Evolutionary conservation across 2,113 vertebrate species (phyloP).

Genomic region (Oplegnathus fasciatus): DNA sequence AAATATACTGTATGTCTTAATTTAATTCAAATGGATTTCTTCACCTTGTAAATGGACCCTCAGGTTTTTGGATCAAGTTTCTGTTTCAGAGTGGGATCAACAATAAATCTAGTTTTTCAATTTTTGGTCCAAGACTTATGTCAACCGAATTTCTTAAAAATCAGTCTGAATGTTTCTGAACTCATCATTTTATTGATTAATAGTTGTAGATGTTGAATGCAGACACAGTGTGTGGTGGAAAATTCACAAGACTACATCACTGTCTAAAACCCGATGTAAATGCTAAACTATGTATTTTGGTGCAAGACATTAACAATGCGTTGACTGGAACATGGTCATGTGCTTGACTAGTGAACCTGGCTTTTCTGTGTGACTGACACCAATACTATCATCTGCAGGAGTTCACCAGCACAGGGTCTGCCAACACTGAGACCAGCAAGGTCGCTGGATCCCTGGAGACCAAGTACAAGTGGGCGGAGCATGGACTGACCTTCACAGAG

Average conservation of each 20-base stretch:
- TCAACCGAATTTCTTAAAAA: not conserved
- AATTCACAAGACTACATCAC: not conserved
- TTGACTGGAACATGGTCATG: not conserved
- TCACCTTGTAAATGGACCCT: not conserved
- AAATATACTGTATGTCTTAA: not conserved
- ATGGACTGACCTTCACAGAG: constrained; percentile 95
- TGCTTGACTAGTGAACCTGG: not conserved
- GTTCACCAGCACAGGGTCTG: constrained; percentile 96
- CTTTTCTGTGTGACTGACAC: not conserved
- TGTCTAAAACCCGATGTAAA: not conserved
- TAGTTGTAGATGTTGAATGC: not conserved
- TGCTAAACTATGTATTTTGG: not conserved
- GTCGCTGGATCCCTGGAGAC: constrained; percentile 96
- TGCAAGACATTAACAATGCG: not conserved
- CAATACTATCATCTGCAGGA: constrained; percentile 83
- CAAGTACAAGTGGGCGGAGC: constrained; percentile 96
- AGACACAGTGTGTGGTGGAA: not conserved
- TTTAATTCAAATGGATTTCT: not conserved
- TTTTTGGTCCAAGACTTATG: not conserved
- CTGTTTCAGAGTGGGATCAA: not conserved
- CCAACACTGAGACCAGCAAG: constrained; percentile 96
- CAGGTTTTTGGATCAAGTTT: not conserved
- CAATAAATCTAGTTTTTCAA: not conserved
- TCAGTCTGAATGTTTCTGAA: not conserved
- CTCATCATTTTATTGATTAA: not conserved